Evolutionary conservation across 2,113 vertebrate species (phyloP).

Genomic region (Myiopsitta monachus): DNA sequence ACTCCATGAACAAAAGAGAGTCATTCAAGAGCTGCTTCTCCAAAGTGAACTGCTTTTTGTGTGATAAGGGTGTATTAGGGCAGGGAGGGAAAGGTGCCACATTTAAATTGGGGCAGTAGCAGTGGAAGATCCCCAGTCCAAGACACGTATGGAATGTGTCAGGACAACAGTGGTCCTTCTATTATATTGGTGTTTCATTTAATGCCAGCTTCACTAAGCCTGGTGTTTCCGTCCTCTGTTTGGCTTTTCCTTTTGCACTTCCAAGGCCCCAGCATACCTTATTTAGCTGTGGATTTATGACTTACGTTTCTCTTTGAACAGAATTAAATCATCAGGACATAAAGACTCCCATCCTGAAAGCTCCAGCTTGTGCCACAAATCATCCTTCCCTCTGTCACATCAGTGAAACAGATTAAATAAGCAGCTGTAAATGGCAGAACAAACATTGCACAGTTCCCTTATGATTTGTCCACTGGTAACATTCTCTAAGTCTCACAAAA

Average conservation of each 20-base stretch:
- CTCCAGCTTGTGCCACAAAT: neutral
- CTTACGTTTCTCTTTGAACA: neutral
- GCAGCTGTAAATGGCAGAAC: neutral
- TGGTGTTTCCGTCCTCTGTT: neutral
- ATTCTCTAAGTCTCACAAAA: neutral
- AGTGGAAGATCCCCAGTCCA: neutral
- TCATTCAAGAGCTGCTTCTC: neutral
- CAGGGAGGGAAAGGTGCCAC: neutral
- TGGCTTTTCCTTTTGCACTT: neutral
- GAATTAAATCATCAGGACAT: neutral
- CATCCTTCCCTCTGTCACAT: neutral
- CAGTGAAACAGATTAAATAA: neutral
- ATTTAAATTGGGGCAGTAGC: neutral
- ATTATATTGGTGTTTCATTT: neutral
- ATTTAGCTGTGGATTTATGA: neutral
- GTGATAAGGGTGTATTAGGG: neutral
- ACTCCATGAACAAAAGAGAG: neutral
- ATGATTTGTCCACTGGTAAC: neutral
- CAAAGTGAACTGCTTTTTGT: neutral
- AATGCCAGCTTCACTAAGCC: neutral
- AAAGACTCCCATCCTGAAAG: neutral
- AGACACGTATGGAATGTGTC: rapidly evolving
- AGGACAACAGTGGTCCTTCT: neutral
- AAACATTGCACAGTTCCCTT: neutral
- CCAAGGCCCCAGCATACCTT: neutral